These are phyloP conservation scores for Paragorgia papillata DNA, from an alignment of 92 coral and sea anemone genomes.

Conservation along the genomic window DNA sequence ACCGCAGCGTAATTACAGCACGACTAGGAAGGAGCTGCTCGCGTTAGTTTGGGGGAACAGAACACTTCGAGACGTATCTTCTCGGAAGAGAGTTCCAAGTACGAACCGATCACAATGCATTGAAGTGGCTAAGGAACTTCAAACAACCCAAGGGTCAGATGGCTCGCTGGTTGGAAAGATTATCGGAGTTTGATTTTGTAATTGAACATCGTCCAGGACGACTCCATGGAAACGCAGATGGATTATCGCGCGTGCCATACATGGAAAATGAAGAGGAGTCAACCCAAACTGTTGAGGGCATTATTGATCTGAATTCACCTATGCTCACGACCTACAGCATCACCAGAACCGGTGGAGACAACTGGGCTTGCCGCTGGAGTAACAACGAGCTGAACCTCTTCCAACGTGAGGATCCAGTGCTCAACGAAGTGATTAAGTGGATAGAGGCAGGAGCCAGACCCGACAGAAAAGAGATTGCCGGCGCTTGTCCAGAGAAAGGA, in stretches of 20 bases:
- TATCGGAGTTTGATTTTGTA: constrained; percentile 1
- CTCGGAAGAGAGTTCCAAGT: constrained; percentile 33
- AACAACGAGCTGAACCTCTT: constrained; percentile 18
- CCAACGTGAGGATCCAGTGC: constrained; percentile 20
- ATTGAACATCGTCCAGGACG: constrained; percentile 26
- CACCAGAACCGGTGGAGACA: neutral
- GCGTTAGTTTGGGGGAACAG: constrained; percentile 3
- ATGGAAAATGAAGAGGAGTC: neutral
- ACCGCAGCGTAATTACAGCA: constrained; percentile 4
- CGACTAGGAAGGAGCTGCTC: neutral
- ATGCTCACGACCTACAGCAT: neutral
- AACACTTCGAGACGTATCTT: constrained; percentile 15
- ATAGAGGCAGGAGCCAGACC: constrained; percentile 35
- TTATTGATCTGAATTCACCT: neutral
- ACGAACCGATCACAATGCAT: constrained; percentile 35
- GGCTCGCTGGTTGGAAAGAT: constrained; percentile 6
- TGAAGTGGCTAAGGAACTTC: constrained; percentile 45
- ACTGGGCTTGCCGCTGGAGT: constrained; percentile 34
- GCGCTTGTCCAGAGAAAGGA: constrained; percentile 40
- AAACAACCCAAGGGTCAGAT: constrained; percentile 30
- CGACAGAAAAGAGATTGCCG: constrained; percentile 26
- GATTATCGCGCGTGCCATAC: neutral
- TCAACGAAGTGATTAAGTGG: constrained; percentile 40
- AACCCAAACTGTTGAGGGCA: neutral
- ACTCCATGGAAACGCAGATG: constrained; percentile 4